phyloP scores from a whole-genome alignment of 2,888 invertebrate species.

The Pteria penguin region DNA sequence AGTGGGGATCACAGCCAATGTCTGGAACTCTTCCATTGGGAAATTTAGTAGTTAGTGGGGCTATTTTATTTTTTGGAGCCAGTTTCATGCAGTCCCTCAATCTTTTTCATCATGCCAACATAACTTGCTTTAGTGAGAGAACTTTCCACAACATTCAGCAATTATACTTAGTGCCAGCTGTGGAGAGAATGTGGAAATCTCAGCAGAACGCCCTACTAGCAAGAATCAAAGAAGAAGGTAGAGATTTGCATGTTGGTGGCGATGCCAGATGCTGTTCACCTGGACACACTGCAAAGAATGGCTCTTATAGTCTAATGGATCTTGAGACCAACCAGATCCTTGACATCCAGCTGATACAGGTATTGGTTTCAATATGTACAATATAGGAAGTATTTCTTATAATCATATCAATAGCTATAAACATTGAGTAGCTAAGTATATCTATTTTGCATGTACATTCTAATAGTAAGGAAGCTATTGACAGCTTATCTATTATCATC shows the following conservation, averaged over 20 bases:
- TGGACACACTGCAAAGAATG: conserved; percentile 2
- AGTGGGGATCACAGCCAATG: neutral
- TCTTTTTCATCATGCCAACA: neutral
- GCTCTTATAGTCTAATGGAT: conserved; percentile 10
- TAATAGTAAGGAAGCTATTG: too few species aligned
- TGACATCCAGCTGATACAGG: conserved; percentile 2
- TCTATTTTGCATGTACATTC: too few species aligned
- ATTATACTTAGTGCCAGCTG: neutral
- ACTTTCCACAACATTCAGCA: neutral
- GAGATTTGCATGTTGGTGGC: neutral
- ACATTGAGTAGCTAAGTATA: too few species aligned
- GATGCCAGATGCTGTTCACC: conserved; percentile 10
- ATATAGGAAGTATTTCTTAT: too few species aligned
- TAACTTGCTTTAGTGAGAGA: neutral
- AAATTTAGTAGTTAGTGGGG: neutral
- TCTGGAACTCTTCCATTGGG: conserved; percentile 2
- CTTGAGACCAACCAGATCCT: neutral
- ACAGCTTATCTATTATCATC: too few species aligned
- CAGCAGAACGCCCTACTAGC: neutral
- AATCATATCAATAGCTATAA: too few species aligned
- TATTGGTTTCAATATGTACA: too few species aligned
- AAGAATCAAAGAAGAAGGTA: neutral
- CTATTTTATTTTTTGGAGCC: neutral
- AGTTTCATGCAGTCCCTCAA: neutral
- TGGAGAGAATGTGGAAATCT: neutral